phyloP scores from a whole-genome alignment of 2,888 invertebrate species.

The Rhamnusium bicolor region DNA sequence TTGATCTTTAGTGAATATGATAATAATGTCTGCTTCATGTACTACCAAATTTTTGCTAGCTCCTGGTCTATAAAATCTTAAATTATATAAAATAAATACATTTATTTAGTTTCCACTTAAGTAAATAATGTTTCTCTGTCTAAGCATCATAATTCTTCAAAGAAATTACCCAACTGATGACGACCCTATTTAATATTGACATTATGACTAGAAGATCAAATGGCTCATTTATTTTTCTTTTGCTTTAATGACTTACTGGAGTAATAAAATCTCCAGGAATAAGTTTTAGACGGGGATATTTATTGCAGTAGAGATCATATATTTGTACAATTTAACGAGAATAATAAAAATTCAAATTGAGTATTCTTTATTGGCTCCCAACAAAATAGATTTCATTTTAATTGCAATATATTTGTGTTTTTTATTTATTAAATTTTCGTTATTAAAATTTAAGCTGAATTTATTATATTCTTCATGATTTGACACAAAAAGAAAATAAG shows the following conservation, averaged over 20 bases:
- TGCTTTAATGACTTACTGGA: no score
- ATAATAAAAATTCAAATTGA: neutral
- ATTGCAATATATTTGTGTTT: no score
- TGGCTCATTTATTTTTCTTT: conserved; percentile 15
- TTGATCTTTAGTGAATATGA: no score
- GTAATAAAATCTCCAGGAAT: neutral
- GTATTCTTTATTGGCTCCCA: neutral
- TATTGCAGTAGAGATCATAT: neutral
- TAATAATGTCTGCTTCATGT: no score
- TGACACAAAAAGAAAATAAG: no score
- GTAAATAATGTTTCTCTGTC: neutral
- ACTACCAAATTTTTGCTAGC: neutral
- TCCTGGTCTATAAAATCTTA: neutral
- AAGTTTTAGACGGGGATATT: neutral
- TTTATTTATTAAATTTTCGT: neutral
- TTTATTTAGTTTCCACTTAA: neutral
- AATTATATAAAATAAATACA: neutral
- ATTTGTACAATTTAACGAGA: neutral
- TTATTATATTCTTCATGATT: no score
- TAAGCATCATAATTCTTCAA: neutral
- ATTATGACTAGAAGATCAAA: conserved; percentile 8
- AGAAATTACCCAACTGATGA: neutral
- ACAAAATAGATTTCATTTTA: neutral
- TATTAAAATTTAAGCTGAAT: no score
- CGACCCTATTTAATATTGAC: neutral